phyloP scores from a whole-genome alignment of 2,888 invertebrate species.

The Plebejus argus region DNA sequence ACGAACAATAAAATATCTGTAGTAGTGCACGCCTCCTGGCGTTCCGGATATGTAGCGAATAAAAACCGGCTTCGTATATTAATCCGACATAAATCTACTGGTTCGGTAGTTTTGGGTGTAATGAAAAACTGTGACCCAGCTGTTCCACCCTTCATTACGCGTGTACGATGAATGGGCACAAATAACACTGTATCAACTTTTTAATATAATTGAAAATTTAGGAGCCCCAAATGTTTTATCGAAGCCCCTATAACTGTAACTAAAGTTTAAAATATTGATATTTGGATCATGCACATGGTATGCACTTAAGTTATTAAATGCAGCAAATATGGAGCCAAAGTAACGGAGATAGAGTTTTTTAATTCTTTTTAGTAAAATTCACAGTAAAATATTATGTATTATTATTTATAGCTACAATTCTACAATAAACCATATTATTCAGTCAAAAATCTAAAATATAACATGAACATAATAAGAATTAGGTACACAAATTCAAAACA shows the following conservation, averaged over 20 bases:
- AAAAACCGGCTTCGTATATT: constrained; percentile 68
- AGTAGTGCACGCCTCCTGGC: constrained; percentile 67
- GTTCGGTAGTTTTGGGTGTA: constrained; percentile 68
- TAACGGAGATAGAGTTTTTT: background rate
- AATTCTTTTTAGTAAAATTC: background rate
- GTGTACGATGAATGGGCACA: constrained; percentile 65
- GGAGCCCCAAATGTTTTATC: constrained; percentile 73
- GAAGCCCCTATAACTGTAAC: constrained; percentile 55
- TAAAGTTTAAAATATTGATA: constrained; percentile 39
- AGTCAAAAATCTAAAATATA: background rate
- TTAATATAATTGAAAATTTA: constrained; percentile 78
- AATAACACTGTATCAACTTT: constrained; percentile 70
- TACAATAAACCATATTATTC: background rate
- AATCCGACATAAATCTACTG: constrained; percentile 76
- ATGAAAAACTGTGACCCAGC: constrained; percentile 78
- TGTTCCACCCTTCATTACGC: constrained; percentile 79
- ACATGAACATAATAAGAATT: background rate
- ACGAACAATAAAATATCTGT: constrained; percentile 65
- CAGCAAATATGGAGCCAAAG: background rate
- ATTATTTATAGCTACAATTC: no score
- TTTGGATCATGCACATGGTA: constrained; percentile 29
- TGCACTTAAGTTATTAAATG: constrained; percentile 23
- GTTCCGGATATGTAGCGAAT: constrained; percentile 71
- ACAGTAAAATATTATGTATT: background rate
- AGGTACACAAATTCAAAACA: background rate